Conservation (phyloP, 2,113 vertebrate genomes). For the Salvelinus namaycush region DNA sequence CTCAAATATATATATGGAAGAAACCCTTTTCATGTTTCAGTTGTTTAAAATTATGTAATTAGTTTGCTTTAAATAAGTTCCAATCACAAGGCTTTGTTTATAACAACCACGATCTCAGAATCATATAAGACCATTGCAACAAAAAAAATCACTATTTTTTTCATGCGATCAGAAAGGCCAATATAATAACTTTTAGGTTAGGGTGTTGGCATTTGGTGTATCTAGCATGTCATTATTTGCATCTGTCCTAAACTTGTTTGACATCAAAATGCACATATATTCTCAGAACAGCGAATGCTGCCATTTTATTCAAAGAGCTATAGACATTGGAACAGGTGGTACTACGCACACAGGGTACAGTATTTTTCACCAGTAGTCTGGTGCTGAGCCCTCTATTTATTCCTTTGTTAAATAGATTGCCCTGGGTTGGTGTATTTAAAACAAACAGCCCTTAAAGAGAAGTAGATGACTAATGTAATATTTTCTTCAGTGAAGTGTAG, state of each 20-base stretch:
- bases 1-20: not conserved
- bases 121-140: not conserved
- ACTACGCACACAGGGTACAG: constrained; percentile 2
- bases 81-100: not conserved
- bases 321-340: constrained; percentile 15
- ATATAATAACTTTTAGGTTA: no score
- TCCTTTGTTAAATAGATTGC: not conserved
- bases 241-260: not conserved
- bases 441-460: constrained; percentile 12
- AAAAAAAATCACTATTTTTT: not conserved
- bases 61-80: not conserved
- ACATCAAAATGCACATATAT: constrained; percentile 9
- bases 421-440: constrained; percentile 1
- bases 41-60: not conserved
- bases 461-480: constrained; percentile 9
- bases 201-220: not conserved
- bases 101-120: not conserved
- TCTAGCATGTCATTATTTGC: not conserved
- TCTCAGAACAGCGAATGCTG: constrained; percentile 12
- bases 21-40: not conserved
- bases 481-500: constrained; percentile 22
- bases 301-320: constrained; percentile 11
- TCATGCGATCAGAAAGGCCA: no score
- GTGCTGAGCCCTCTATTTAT: not conserved
- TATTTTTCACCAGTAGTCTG: not conserved